Evolutionary conservation across 2,888 invertebrate genomes (phyloP).

Genomic region (Xestia sexstrigata): DNA sequence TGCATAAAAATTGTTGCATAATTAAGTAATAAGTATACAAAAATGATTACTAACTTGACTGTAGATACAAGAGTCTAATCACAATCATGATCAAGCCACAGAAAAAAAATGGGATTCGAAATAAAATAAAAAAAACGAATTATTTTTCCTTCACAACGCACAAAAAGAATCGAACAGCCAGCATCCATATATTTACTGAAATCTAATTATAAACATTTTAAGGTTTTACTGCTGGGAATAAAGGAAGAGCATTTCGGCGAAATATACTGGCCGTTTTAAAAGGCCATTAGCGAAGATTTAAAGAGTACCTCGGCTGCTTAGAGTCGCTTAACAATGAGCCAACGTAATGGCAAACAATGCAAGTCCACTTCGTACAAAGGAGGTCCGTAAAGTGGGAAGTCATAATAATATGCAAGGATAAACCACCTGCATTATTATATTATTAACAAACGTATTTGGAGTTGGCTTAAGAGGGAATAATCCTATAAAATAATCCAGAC

Average conservation of each 20-base stretch:
- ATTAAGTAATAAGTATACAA: too few relatives aligned
- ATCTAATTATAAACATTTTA: conserved; percentile 80
- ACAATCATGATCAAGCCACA: neutral
- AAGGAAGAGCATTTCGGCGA: conserved; percentile 76
- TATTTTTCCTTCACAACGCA: neutral
- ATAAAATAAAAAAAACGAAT: neutral
- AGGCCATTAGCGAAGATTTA: conserved; percentile 87
- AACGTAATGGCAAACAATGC: conserved; percentile 81
- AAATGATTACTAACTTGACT: neutral
- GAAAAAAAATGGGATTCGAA: neutral
- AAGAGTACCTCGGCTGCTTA: conserved; percentile 83
- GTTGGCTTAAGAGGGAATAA: conserved; percentile 10
- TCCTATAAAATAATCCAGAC: neutral
- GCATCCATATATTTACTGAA: conserved; percentile 68
- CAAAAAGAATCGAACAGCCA: conserved; percentile 47
- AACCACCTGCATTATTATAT: conserved; percentile 62
- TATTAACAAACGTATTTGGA: conserved; percentile 44
- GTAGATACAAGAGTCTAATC: neutral
- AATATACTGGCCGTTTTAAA: conserved; percentile 86
- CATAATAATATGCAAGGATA: conserved; percentile 66
- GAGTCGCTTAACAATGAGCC: conserved; percentile 84
- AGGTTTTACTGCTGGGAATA: conserved; percentile 73
- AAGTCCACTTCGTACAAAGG: conserved; percentile 75
- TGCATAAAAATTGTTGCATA: too few relatives aligned
- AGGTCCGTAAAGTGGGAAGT: conserved; percentile 68